Base-by-base conservation (phyloP, 2,888 invertebrate genomes). In the Lycaena phlaeas region DNA sequence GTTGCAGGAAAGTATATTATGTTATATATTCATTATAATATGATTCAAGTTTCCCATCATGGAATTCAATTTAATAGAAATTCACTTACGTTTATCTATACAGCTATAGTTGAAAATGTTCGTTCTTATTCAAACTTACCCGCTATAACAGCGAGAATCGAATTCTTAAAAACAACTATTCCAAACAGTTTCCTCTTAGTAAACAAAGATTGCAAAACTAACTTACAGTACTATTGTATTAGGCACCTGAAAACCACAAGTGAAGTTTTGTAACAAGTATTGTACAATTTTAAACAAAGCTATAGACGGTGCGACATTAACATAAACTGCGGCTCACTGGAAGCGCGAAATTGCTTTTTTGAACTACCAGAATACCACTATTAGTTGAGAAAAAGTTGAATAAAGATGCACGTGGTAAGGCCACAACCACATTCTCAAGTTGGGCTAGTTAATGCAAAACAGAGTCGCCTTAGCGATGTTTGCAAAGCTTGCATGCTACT, bases 201-300 rank as follows among this genome's bases (percentile, higher is more conserved):
- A 64, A 72, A 70, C 70, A 74, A 76, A 78, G 73, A 78, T 75
- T 68, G 62, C 57, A 50, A 70, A 74, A 73, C 64, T 63, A 65
- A 63, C 62, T 65, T 61, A 52, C 58, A 49, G 46, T 46, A 52
- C 61, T 61, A 71, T 74, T 74, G 65, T 69, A 54, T 64, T 64
- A 65, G 65, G 64, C 60, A 72, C 69, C 70, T 75, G 66, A 70
- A 71, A 76, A 69, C 74, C 68, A 53, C 65, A 54, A 64, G 59
- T 63, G 64, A 65, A 68, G 66, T 75, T 74, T 64, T 56, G 54
- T 65, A 76, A 72, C 71, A 71, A 75, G 68, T 64, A 75, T 70
- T 68, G 75, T 63, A 70, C 67, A 75, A 72, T 79, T 79, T 79
- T 68, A 73, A 79, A 77, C 71, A 76, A 76, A 76, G 63, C 63